These are phyloP conservation scores for Drosophila ezoana DNA, from an alignment of 2,888 invertebrate species.

Conservation along the genomic window DNA sequence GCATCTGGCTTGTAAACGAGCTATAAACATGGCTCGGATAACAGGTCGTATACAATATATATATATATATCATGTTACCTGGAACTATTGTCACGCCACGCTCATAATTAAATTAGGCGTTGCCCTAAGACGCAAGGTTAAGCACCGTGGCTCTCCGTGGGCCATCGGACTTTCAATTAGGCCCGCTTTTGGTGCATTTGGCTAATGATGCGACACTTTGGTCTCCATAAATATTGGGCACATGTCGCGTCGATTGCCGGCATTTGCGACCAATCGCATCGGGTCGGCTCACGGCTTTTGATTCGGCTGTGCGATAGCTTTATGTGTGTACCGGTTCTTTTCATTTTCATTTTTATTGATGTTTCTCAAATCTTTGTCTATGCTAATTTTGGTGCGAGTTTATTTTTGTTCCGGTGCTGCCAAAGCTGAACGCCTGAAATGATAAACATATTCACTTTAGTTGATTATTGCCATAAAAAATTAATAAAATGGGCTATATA, in stretches of 20 bases:
- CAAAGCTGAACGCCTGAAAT: constrained; percentile 43
- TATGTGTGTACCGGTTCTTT: constrained; percentile 23
- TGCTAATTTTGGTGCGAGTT: constrained; percentile 64
- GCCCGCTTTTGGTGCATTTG: constrained; percentile 40
- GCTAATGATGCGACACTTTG: constrained; percentile 52
- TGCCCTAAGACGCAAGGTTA: constrained; percentile 35
- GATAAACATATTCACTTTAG: constrained; percentile 47
- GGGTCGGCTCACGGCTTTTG: constrained; percentile 63
- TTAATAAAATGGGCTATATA: constrained; percentile 36
- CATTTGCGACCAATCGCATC: constrained; percentile 49
- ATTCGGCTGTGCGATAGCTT: constrained; percentile 44
- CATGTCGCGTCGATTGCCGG: constrained; percentile 57
- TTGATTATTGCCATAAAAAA: constrained; percentile 49
- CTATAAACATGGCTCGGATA: constrained; percentile 24
- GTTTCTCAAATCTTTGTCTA: constrained; percentile 34
- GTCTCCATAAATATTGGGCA: constrained; percentile 59
- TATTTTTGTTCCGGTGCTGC: constrained; percentile 63
- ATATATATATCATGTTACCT: constrained; percentile 19
- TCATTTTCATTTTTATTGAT: too few relatives aligned
- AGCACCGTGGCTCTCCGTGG: neutral
- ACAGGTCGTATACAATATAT: constrained; percentile 50
- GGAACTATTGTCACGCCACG: constrained; percentile 39
- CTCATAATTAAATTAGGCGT: constrained; percentile 36
- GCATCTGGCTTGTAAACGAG: constrained; percentile 37
- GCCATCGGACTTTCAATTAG: constrained; percentile 15